Evolutionary conservation across 2,113 vertebrate genomes (phyloP).

Genomic region (Petromus typicus): DNA sequence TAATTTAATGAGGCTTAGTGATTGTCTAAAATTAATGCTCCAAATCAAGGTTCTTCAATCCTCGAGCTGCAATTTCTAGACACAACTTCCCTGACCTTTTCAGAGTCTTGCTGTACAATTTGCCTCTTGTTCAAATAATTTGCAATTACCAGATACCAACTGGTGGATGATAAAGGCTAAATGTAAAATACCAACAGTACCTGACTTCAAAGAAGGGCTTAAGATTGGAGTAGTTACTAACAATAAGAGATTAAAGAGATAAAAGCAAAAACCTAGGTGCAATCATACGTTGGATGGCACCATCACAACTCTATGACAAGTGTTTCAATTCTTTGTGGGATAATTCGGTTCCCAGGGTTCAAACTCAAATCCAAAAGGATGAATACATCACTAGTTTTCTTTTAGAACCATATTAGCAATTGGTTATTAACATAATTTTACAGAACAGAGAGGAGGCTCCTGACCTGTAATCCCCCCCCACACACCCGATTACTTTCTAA

Average conservation of each 20-base stretch:
- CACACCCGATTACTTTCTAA: not conserved
- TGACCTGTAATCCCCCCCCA: not conserved
- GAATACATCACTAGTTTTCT: not conserved
- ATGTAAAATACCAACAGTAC: conserved; percentile 59
- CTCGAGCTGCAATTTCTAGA: conserved; percentile 45
- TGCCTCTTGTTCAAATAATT: conserved; percentile 73
- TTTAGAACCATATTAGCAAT: not conserved
- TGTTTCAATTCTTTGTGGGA: not conserved
- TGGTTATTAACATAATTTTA: not conserved
- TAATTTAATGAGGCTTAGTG: not conserved
- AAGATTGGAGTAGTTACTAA: not conserved
- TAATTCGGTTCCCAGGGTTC: not conserved
- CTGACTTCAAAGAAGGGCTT: conserved; percentile 49
- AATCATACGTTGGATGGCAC: not conserved
- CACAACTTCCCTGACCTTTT: conserved; percentile 70
- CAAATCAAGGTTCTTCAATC: conserved; percentile 41
- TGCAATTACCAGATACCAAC: conserved; percentile 66
- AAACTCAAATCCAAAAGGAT: not conserved
- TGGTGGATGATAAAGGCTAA: conserved; percentile 60
- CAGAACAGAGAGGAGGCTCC: not conserved
- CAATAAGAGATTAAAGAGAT: conserved; percentile 10
- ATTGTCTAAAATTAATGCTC: conserved; percentile 56
- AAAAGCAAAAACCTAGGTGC: not conserved
- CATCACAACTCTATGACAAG: not conserved
- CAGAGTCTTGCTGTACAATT: conserved; percentile 62